Base-by-base conservation (phyloP, 2,888 invertebrate genomes). In the Rhagium mordax region DNA sequence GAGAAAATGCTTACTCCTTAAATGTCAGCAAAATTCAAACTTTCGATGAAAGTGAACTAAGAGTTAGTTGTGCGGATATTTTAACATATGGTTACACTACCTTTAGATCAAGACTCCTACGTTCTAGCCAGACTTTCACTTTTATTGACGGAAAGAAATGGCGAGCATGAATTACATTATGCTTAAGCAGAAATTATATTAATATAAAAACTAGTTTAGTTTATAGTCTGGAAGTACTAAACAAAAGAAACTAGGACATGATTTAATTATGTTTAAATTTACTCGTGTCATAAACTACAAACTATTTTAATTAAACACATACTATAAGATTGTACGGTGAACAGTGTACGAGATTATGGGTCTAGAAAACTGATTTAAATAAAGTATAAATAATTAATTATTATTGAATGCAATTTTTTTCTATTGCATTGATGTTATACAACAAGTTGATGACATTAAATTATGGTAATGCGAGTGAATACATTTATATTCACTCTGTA, bases 71-170 rank as follows among this genome's bases (percentile, higher is more conserved):
- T 60, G 59, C 60, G 65, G 41, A 69, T 65, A 74, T 71, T 74
- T 73, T 69, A 71, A 71, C 73, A 74, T 71, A 64, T 69, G 74
- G 71, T 33, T 64, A 62, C n/a, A 62, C 29, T 33, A 47, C 66
- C 67, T 71, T 71, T 55, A 55, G 67, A 72, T 74, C 68, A 49
- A 72, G 71, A 82, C 82, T 79, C 83, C 83, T 82, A 82, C 83
- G 77, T 81, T 80, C 76, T 77, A 47, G 78, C 78, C 74, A 78
- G 80, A 82, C 84, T 84, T 84, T 84, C 84, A 84, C 84, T 84
- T 83, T 84, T 84, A 82, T 82, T 76, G 75, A 77, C 74, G 78
- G 78, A 81, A 81, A 82, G 80, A 82, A 82, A 81, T 82, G 81
- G 74, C 74, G 77, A 79, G 53, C 64, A 69, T 74, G 70, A 78